Base-by-base conservation (phyloP, 2,797 vertebrate genomes). In the Cryptoprocta ferox region DNA sequence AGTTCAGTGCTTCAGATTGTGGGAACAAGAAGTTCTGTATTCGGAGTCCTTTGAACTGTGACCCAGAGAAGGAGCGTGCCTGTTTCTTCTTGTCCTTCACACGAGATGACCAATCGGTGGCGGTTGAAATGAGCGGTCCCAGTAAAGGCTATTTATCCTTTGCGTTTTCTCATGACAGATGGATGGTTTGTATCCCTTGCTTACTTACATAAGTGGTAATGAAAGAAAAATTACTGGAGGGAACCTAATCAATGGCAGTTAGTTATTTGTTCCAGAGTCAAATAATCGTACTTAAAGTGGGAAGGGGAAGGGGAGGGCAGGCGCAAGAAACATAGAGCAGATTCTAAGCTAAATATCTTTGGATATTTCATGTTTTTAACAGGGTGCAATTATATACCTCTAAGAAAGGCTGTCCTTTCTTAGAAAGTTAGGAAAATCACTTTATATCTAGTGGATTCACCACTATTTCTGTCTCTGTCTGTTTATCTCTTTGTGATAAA, bases 1-100 rank as follows among this genome's bases (percentile, higher is more conserved):
- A 99, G 99, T 99, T 99, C 96, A 99, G 97, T 80, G 98, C 99
- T 61, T 98, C 97, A 1, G 98, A 95, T 30, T 99, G 99, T 98
- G 99, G 99, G 93, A 98, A 21, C 81, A 97, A 0, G 19, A 99
- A 99, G 95, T 99, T 99, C 85, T 99, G 99, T 91, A 79, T 99
- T 78, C 98, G 99, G 87, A 99, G 98, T 80, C 99, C 99, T 37
- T 85, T 95, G 32, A 98, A 97, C 84, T 99, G 99, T 98, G 98
- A 99, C 95, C 99, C 99, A 50, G 98, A 96, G 96, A 95, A 80
- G 0, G 98, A 98, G 59, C 79, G 61, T 0, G 42, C 79, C 26
- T 99, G 99, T 94, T 97, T 99, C 98, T 99, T 99, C 97, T 97
- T 99, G 6, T 99, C 99, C 32, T 99, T 99, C 91, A 98, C 71